Evolutionary conservation across 2,797 vertebrate species (phyloP), one percentile per base, ranked within the genome.

Genomic region (Chloroceryle amazona): DNA sequence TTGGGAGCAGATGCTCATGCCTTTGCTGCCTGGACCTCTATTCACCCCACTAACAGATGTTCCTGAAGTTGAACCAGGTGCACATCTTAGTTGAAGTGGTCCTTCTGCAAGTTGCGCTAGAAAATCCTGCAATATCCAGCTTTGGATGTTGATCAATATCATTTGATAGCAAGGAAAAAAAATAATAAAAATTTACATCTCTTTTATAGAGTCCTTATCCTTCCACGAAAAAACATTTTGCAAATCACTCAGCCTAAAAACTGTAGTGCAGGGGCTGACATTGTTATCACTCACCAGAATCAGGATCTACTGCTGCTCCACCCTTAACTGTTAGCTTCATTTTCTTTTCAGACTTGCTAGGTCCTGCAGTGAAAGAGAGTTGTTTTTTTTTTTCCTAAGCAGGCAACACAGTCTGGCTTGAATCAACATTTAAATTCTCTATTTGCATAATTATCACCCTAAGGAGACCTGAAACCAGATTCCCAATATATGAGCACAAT

Each of bases 281-380:
- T 3, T 65, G 39, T 19, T 86, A 75, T 39, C 88, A 87, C 96
- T 93, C 94, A 99, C 99, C 99, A 60, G 99, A 99, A 87, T 99
- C 99, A 41, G 99, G 99, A 90, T 99, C 99, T 44, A 99, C 99
- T 28, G 99, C 99, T 31, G 99, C 99, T 94, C 99, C 99, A 92
- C 99, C 99, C 98, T 99, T 99, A 42, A 99, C 99, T 1, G 99
- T 99, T 75, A 99, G 97, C 78, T 99, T 99, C 99, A 99, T 99
- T 96, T 99, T 99, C 98, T 99, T 99, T 86, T 98, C 98, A 76
- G 98, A 97, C 96, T 99, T 99, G 98, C 98, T 99, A 49, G 98
- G 94, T 93, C 98, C 99, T 99, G 97, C 25, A 86, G 75, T 18
- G 11, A 85, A 49, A 94, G 6, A 74, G 15, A 81, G 47, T 55